These are phyloP conservation scores for Leptopilina clavipes DNA, from an alignment of 1,140 invertebrate genomes.

Conservation along the genomic window DNA sequence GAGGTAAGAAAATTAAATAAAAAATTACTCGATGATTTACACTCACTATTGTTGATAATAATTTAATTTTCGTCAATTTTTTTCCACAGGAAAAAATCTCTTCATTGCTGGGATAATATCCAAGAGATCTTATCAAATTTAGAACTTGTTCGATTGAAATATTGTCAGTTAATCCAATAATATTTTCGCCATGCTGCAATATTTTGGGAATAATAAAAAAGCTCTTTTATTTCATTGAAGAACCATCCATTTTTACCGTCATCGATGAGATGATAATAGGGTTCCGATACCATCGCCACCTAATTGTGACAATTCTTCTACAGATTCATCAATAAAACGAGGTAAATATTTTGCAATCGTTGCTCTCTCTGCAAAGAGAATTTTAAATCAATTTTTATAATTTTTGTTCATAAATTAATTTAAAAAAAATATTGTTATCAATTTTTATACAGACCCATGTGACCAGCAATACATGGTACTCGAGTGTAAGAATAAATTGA, in stretches of 20 bases:
- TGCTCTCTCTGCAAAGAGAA: no score
- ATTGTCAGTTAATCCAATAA: constrained; percentile 74
- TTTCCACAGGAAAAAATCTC: constrained; percentile 73
- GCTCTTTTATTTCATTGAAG: constrained; percentile 81
- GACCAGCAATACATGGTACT: constrained; percentile 65
- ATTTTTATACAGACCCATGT: constrained; percentile 62
- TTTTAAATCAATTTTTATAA: constrained; percentile 10
- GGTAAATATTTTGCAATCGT: no score
- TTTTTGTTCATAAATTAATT: not conserved
- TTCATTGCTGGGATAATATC: constrained; percentile 83
- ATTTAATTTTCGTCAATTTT: not conserved
- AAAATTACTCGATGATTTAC: not conserved
- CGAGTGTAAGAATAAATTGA: constrained; percentile 67
- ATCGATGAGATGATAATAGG: constrained; percentile 78
- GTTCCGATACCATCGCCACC: constrained; percentile 76
- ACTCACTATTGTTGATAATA: constrained; percentile 27
- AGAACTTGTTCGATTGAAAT: constrained; percentile 80
- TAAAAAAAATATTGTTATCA: constrained; percentile 2
- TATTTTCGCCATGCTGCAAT: constrained; percentile 81
- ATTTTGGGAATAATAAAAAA: constrained; percentile 85
- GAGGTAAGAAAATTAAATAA: constrained; percentile 45
- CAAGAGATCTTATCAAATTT: constrained; percentile 83
- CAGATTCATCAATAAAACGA: constrained; percentile 67
- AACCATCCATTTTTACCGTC: constrained; percentile 78
- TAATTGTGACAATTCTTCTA: constrained; percentile 72